Evolutionary conservation across 2,797 vertebrate genomes (phyloP), one percentile per base, ranked within the genome.

Genomic region (Enteromius anoplus): DNA sequence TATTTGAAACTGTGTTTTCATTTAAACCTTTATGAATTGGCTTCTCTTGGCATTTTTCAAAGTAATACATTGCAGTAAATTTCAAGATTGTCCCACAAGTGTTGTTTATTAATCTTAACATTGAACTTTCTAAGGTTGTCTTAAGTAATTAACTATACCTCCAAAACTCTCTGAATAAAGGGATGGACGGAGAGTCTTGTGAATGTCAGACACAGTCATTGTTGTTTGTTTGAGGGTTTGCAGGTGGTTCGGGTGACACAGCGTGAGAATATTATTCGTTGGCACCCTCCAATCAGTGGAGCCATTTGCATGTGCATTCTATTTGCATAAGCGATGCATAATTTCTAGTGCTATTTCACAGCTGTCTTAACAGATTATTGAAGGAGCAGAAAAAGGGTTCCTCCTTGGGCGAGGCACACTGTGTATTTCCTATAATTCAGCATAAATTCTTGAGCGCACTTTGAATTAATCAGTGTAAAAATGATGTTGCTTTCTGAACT

Each of bases 271-370:
- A 37, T 62, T 34, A 42, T 68, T 65, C 29, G 1, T 5, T 66
- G 29, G 10, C 80, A 51, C 8, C 29, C n/a, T 73, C 70, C 70
- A 82, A 65, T 82, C 70, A 75, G 58, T 1, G 7, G 12, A 5
- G 0, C 15, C 32, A 82, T 65, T 82, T 82, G 55, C 79, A 81
- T 72, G n/a, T 19, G 32, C 37, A 60, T 66, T 68, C n/a, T 42
- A 70, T 62, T 73, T 81, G 58, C 78, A 80, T 71, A 71, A 62
- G 53, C 1, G 23, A 80, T 65, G 58, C 70, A 81, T 75, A 65
- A 75, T 81, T 23, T 81, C 4, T 65, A 75, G 42, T 65, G 80
- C 45, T 65, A 53, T 75, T 81, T 75, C 69, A 81, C 70, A 81
- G 80, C 70, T 81, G 80, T 65, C 45, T 73, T 73, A 51, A 51